Evolutionary conservation across 2,888 invertebrate species (phyloP).

Genomic region (Scrobipalpa atriplicella): DNA sequence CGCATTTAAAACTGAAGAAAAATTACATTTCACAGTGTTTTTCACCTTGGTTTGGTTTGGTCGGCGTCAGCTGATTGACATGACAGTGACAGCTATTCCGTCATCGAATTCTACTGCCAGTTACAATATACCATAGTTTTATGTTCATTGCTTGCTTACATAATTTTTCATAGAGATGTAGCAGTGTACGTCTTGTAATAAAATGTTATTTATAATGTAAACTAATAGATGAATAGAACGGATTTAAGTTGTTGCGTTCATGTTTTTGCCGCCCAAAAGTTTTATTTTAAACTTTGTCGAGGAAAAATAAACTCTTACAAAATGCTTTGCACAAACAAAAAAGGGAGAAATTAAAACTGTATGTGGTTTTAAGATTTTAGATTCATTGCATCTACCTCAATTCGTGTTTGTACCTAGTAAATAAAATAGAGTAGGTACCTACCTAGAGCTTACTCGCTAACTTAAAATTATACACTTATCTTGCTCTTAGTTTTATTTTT

Average conservation of each 20-base stretch:
- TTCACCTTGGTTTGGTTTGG: neutral
- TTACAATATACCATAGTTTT: neutral
- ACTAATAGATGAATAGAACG: neutral
- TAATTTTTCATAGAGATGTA: neutral
- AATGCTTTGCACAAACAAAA: no score
- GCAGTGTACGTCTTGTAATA: neutral
- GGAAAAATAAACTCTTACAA: no score
- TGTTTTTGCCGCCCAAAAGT: neutral
- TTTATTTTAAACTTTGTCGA: no score
- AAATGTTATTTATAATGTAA: neutral
- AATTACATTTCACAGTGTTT: conserved; percentile 11
- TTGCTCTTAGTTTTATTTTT: no score
- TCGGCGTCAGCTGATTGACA: conserved; percentile 15
- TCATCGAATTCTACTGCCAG: neutral
- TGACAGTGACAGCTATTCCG: neutral
- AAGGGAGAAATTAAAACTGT: no score
- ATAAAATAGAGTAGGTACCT: no score
- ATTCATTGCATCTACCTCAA: no score
- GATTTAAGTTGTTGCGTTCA: neutral
- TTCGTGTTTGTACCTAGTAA: no score
- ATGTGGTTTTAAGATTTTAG: no score
- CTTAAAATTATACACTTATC: no score
- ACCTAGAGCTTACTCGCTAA: no score
- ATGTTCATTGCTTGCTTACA: neutral
- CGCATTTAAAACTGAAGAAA: neutral